phyloP scores from a whole-genome alignment of 1,140 invertebrate species.

The Drosophila rhopaloa region DNA sequence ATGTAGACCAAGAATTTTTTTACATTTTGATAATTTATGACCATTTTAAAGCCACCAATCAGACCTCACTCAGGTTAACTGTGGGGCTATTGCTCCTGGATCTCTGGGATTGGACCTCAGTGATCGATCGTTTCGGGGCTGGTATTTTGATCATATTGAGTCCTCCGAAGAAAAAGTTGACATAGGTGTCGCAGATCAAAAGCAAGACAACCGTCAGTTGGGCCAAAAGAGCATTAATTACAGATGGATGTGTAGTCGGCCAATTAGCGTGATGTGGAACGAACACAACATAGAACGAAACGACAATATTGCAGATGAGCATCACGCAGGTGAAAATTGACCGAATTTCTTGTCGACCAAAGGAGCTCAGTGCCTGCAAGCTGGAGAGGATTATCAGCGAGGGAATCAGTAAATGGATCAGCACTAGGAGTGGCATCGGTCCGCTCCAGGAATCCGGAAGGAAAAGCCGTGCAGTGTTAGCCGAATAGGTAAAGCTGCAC shows the following conservation, averaged over 20 bases:
- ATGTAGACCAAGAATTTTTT: constrained; percentile 13
- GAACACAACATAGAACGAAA: constrained; percentile 89
- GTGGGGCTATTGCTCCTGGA: no score
- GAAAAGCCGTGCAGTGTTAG: constrained; percentile 94
- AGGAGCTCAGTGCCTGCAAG: constrained; percentile 44
- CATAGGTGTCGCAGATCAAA: constrained; percentile 27
- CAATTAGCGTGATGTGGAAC: constrained; percentile 95
- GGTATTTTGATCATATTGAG: not conserved
- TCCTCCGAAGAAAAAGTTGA: constrained; percentile 4
- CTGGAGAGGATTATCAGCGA: constrained; percentile 89
- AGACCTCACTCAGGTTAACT: not conserved
- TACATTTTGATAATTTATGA: not conserved
- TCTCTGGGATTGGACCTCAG: not conserved
- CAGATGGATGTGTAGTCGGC: constrained; percentile 94
- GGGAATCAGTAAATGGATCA: constrained; percentile 94
- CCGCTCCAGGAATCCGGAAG: constrained; percentile 92
- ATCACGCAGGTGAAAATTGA: constrained; percentile 89
- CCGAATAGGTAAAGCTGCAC: constrained; percentile 96
- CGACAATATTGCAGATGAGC: constrained; percentile 92
- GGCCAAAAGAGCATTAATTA: constrained; percentile 87
- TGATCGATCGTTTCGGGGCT: not conserved
- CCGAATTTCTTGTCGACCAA: constrained; percentile 58
- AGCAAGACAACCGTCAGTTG: constrained; percentile 81
- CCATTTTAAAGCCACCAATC: not conserved
- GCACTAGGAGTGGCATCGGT: constrained; percentile 93